These are phyloP conservation scores for Nilaparvata lugens DNA, from an alignment of 1,140 invertebrate species.

Conservation along the genomic window DNA sequence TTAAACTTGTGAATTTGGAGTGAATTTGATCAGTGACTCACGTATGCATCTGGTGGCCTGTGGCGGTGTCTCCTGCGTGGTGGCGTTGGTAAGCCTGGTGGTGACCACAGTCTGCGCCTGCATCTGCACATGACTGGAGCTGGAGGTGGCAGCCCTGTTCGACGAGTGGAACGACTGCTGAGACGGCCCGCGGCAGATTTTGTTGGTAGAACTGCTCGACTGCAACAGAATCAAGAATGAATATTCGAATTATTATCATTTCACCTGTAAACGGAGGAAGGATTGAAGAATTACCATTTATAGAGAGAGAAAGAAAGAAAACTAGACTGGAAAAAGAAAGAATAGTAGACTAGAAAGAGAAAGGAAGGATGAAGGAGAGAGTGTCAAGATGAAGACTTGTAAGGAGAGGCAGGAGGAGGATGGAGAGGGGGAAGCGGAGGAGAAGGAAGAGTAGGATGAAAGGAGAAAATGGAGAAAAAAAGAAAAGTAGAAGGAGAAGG, in stretches of 20 bases:
- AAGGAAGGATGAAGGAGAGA: too few relatives aligned
- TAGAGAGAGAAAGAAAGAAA: too few relatives aligned
- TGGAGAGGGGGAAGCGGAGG: neutral
- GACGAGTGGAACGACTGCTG: constrained; percentile 39
- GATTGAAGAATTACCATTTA: too few relatives aligned
- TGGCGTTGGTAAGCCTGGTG: constrained; percentile 24
- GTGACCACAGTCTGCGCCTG: constrained; percentile 17
- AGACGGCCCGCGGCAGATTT: constrained; percentile 25
- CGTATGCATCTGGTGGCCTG: constrained; percentile 31
- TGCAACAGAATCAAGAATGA: neutral
- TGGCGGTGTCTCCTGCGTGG: constrained; percentile 29
- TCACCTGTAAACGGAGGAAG: too few relatives aligned
- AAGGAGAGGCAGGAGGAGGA: neutral
- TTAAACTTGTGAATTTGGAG: too few relatives aligned
- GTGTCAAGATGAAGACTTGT: neutral
- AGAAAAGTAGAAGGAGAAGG: neutral
- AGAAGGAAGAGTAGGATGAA: neutral
- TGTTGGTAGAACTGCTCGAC: constrained; percentile 19
- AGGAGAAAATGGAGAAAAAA: neutral
- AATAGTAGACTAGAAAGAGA: too few relatives aligned
- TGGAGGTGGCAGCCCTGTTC: constrained; percentile 2
- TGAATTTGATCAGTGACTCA: too few relatives aligned
- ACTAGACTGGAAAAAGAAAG: too few relatives aligned
- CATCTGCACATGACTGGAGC: constrained; percentile 22
- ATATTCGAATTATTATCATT: too few relatives aligned